Conservation (phyloP, 2,113 vertebrate genomes). For the Nettapus auritus region DNA sequence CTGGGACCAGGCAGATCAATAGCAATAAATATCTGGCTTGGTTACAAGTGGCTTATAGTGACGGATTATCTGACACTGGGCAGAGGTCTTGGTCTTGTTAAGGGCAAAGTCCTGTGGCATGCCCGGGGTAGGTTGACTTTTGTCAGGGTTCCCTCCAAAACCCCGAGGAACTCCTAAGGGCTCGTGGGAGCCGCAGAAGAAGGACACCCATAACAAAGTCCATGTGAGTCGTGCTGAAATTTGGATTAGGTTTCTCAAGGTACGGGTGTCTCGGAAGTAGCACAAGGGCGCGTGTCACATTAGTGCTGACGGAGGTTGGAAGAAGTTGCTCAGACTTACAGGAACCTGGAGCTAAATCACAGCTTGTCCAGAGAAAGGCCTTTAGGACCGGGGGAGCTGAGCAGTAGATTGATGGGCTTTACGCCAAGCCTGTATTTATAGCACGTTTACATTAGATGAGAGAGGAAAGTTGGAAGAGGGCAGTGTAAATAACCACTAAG, state of each 20-base stretch:
- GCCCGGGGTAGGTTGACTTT: constrained; percentile 46
- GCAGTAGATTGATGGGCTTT: constrained; percentile 28
- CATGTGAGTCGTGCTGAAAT: not conserved
- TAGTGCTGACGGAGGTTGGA: constrained; percentile 60
- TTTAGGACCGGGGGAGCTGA: constrained; percentile 29
- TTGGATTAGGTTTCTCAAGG: constrained; percentile 22
- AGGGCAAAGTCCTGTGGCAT: constrained; percentile 68
- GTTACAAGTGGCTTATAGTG: constrained; percentile 85
- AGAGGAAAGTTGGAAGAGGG: constrained; percentile 23
- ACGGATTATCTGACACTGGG: constrained; percentile 86
- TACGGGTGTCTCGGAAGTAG: not conserved
- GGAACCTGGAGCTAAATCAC: constrained; percentile 60
- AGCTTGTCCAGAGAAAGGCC: constrained; percentile 42
- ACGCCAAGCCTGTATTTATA: constrained; percentile 50
- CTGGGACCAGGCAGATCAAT: constrained; percentile 97
- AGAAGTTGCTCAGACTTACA: constrained; percentile 61
- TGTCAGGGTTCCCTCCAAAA: constrained; percentile 49
- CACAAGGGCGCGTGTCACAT: constrained; percentile 43
- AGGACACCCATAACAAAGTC: not conserved
- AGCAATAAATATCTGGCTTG: constrained; percentile 99
- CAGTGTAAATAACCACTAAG: constrained; percentile 49
- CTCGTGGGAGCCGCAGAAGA: not conserved
- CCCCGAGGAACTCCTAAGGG: constrained; percentile 10
- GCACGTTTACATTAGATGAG: constrained; percentile 29
- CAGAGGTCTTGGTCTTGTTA: constrained; percentile 79